A percentile compares a stretch with the other conserved stretches of the same genome.
These are phyloP conservation scores for Arothron firmamentum DNA, from an alignment of 2,113 vertebrate genomes.

Conservation along the genomic window DNA sequence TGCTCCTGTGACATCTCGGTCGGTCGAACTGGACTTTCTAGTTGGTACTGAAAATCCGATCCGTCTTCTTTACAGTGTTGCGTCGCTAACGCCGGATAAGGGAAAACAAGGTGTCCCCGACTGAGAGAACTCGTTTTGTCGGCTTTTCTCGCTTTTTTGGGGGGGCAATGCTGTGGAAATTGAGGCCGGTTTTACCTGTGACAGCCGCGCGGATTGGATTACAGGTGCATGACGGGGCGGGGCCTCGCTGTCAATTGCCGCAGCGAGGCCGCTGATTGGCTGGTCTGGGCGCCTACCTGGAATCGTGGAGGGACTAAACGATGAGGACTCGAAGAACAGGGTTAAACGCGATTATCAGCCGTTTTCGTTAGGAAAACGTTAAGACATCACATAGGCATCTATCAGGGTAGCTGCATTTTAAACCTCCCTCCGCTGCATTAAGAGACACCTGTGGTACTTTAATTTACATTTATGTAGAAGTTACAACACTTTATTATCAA, in stretches of 20 bases:
- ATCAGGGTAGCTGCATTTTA: not conserved
- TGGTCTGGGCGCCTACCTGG: constrained; percentile 22
- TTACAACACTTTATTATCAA: too few relatives aligned
- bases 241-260: constrained; percentile 52
- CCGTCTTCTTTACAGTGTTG: constrained; percentile 77
- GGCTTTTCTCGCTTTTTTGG: constrained; percentile 88
- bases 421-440: too few relatives aligned
- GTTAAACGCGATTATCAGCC: constrained; percentile 15
- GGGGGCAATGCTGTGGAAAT: constrained; percentile 78
- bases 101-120: constrained; percentile 74
- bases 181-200: constrained; percentile 83
- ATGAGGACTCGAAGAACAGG: constrained; percentile 17
- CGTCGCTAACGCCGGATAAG: constrained; percentile 72
- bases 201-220: constrained; percentile 78
- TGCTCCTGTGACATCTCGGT: constrained; percentile 96
- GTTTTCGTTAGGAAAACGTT: not conserved
- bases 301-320: constrained; percentile 1
- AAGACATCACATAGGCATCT: not conserved
- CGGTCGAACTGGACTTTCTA: constrained; percentile 97
- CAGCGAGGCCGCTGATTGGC: constrained; percentile 57
- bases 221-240: constrained; percentile 65
- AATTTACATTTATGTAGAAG: too few relatives aligned
- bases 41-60: constrained; percentile 90
- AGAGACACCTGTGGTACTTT: too few relatives aligned
- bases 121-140: constrained; percentile 89